Conservation (phyloP, 2,888 invertebrate species). For the Ceramica pisi region DNA sequence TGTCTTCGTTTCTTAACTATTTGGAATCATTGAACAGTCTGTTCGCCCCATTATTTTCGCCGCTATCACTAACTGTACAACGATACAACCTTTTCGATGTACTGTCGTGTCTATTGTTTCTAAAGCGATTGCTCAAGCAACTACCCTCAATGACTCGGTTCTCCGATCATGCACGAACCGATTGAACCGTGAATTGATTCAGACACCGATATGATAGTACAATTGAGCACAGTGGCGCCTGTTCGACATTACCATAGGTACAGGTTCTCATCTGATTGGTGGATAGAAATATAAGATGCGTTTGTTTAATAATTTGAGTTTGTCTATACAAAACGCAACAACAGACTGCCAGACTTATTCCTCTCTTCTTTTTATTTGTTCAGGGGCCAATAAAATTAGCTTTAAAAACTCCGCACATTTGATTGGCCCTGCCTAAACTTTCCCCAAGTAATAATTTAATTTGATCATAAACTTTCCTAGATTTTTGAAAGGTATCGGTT, state of each 20-base stretch:
- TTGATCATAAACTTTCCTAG: not conserved
- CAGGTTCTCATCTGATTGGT: constrained; percentile 42
- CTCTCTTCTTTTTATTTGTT: no score
- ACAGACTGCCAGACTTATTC: no score
- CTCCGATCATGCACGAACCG: constrained; percentile 65
- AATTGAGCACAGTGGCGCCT: constrained; percentile 65
- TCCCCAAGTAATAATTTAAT: not conserved
- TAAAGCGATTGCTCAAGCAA: constrained; percentile 59
- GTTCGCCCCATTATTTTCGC: constrained; percentile 2
- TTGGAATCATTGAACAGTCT: not conserved
- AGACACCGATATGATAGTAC: constrained; percentile 70
- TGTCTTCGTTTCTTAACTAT: not conserved
- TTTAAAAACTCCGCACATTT: not conserved
- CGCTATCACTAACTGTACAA: constrained; percentile 52
- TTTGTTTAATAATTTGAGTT: constrained; percentile 27
- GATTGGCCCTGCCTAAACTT: no score
- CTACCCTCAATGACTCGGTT: constrained; percentile 60
- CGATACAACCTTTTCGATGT: constrained; percentile 69
- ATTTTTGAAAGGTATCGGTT: not conserved
- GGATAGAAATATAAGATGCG: constrained; percentile 9
- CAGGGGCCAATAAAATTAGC: not conserved
- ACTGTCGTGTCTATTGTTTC: constrained; percentile 67
- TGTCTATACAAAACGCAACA: no score
- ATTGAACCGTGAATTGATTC: constrained; percentile 73
- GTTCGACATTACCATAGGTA: constrained; percentile 40